Evolutionary conservation across 2,888 invertebrate species (phyloP).

Genomic region (Leptinotarsa peninsularis): DNA sequence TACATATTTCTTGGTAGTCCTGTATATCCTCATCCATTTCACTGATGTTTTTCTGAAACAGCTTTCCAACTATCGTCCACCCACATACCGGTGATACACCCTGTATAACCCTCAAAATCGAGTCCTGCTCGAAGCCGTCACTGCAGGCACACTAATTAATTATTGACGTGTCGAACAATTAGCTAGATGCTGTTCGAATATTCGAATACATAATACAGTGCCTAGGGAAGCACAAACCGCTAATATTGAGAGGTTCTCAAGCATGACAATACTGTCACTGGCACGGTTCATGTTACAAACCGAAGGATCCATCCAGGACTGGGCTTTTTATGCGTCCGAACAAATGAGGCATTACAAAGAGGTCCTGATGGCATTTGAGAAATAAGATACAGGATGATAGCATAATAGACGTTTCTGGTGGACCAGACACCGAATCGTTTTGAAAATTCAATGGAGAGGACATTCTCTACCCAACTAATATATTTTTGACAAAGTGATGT

Average conservation of each 20-base stretch:
- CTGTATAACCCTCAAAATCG: no score
- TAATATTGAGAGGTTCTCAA: slow-evolving; percentile 30
- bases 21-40: no score
- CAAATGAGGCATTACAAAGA: background rate
- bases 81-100: no score
- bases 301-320: slow-evolving; percentile 22
- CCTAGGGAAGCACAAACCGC: slow-evolving; percentile 31
- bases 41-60: no score
- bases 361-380: slow-evolving; percentile 1
- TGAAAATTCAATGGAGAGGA: no score
- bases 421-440: no score
- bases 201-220: slow-evolving; percentile 41
- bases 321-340: slow-evolving; percentile 22
- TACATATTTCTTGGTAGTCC: no score
- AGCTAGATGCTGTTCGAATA: slow-evolving; percentile 40
- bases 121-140: slow-evolving; percentile 1
- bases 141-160: slow-evolving; percentile 42
- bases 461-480: no score
- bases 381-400: background rate
- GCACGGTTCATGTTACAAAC: slow-evolving; percentile 30
- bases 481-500: no score
- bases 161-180: slow-evolving; percentile 49
- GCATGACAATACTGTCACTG: slow-evolving; percentile 33
- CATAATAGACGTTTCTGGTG: no score
- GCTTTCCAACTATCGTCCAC: no score